Evolutionary conservation across 1,140 invertebrate species (phyloP).

Genomic region (Tetramorium parvispinum): DNA sequence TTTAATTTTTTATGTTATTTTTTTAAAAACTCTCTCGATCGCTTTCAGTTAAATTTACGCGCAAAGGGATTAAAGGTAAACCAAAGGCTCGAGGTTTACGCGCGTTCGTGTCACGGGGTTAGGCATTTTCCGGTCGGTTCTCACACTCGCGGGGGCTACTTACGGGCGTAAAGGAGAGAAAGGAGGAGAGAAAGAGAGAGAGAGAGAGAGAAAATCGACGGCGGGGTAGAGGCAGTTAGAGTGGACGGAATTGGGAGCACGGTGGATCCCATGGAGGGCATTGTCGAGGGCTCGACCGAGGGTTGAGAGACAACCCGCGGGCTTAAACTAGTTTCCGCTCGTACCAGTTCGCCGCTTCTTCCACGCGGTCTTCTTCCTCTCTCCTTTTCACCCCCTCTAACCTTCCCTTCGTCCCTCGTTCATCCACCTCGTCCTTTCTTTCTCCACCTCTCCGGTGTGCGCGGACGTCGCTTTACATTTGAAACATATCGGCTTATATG

Average conservation of each 20-base stretch:
- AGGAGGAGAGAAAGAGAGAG: neutral
- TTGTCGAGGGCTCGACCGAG: conserved; percentile 66
- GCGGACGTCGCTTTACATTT: conserved; percentile 77
- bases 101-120: neutral
- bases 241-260: conserved; percentile 70
- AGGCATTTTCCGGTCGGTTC: conserved; percentile 71
- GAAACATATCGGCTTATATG: conserved; percentile 82
- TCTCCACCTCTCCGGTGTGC: conserved; percentile 58
- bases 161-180: conserved; percentile 22
- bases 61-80: neutral
- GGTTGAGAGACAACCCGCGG: conserved; percentile 69
- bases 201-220: conserved; percentile 36
- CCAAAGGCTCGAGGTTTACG: neutral
- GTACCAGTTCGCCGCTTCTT: conserved; percentile 72
- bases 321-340: conserved; percentile 73
- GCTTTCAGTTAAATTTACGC: conserved; percentile 23
- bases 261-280: conserved; percentile 72
- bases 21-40: neutral
- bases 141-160: conserved; percentile 67
- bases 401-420: conserved; percentile 31
- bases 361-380: conserved; percentile 52
- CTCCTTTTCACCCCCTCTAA: conserved; percentile 51
- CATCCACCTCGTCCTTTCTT: conserved; percentile 69
- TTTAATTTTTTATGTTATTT: neutral
- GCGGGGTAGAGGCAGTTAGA: conserved; percentile 69